Base-by-base conservation (phyloP, 2,888 invertebrate species). In the Escarpia spicata region DNA sequence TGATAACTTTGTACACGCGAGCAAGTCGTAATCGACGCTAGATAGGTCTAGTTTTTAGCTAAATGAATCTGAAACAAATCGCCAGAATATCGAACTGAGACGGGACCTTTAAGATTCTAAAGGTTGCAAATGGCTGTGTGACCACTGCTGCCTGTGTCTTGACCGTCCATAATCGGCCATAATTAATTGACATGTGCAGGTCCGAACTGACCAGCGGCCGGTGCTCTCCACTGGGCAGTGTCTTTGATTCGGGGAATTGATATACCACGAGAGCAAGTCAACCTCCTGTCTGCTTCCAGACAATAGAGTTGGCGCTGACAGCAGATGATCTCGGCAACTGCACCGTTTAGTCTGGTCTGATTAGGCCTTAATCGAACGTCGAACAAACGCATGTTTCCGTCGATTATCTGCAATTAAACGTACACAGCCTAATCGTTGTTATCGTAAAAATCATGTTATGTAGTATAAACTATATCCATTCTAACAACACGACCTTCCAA, bases 211-310 rank as follows among this genome's bases (percentile, higher is more conserved):
- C 75, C 75, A 75, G 26, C 75, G 75, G 26, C 75, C 75, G 1
- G 75, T 26, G 4, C 75, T 75, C 75, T 75, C 19, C 75, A 26
- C 75, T 26, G 19, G 75, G 75, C 75, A 75, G 75, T 75, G 26
- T 75, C 75, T 75, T 75, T 26, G 75, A 75, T 75, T 75, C 26
- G n/a, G 75, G 75, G 75, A 75, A 75, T n/a, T 75, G 75, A 75
- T 75, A 75, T 6, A 75, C 75, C 75, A 19, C n/a, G 26, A 26
- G 4, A 75, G 26, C 75, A 52, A 52, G 15, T 52, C 52, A 52
- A 6, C n/a, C 75, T 75, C 19, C 75, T 75, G 26, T 75, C 75
- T 26, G 75, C 19, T 19, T 75, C 75, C 75, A 26, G 6, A 75
- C 75, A 75, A 75, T 26, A 26, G 75, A 26, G 26, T 26, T 3